Base-by-base conservation (phyloP, 2,797 vertebrate species). In the Clamator glandarius region DNA sequence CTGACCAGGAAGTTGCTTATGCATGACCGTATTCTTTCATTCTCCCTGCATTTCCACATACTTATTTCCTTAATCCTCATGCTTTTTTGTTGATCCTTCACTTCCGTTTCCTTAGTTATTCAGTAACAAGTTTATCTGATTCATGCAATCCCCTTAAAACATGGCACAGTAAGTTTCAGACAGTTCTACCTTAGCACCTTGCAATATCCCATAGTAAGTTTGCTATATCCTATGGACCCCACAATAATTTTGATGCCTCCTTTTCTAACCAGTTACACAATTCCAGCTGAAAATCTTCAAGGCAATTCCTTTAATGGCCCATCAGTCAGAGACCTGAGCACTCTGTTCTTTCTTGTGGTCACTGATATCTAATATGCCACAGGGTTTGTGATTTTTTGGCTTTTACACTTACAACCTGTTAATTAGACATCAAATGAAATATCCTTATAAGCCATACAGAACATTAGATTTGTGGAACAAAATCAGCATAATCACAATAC, bases 1-100 rank as follows among this genome's bases (percentile, higher is more conserved):
- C 15, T 75, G 17, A 68, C 0, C 0, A 82, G 10, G 6, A 55
- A 72, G 10, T 1, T 1, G 0, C 12, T 81, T 57, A 35, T 18
- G 55, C 5, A 4, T 36, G 24, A 61, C 23, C 28, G 66, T 18
- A 81, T 1, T 2, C 14, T 42, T 86, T 57, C 73, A 11, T 12
- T 81, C 10, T 76, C 15, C 33, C 3, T 26, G 52, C 11, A 21
- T 42, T 72, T 77, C 33, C 9, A 62, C 13, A 46, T 5, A 5
- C 1, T 50, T 63, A 41, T 19, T 55, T 59, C 28, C 10, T 68
- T 74, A 78, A 69, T 54, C 6, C 2, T n/a, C 26, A 35, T 18
- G 14, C 13, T 33, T 92, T 69, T 59, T 11, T 15, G 16, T 48
- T 5, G 4, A 52, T 44, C 5, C 6, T 14, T 63, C 25, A 44